Evolutionary conservation across 2,797 vertebrate species (phyloP).

Genomic region (Microtus obscurus): DNA sequence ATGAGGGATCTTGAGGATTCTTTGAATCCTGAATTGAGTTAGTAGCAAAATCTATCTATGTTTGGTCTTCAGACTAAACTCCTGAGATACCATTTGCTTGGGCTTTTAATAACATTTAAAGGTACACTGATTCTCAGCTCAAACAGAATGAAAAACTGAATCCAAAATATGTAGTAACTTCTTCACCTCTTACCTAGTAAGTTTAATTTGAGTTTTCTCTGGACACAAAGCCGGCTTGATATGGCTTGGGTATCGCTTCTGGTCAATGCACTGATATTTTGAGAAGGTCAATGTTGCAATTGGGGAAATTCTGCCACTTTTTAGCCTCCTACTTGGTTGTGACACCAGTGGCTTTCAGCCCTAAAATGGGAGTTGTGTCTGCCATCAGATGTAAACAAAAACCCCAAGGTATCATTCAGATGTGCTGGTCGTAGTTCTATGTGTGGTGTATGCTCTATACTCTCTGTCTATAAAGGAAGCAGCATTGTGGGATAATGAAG

Average conservation of each 20-base stretch:
- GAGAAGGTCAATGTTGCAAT: not conserved
- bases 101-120: slow-evolving; percentile 11
- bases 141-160: not conserved
- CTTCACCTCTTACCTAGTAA: not conserved
- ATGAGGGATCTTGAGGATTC: not conserved
- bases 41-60: not conserved
- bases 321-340: not conserved
- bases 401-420: not conserved
- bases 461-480: not conserved
- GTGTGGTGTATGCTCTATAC: not conserved
- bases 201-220: not conserved
- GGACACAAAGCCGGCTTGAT: not conserved
- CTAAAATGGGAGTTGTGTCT: not conserved
- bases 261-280: not conserved
- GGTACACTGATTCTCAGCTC: not conserved
- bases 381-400: not conserved
- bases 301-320: not conserved
- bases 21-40: slow-evolving; percentile 12
- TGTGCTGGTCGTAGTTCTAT: not conserved
- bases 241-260: not conserved
- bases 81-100: slow-evolving; percentile 7
- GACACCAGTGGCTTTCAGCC: not conserved
- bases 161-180: not conserved
- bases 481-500: not conserved
- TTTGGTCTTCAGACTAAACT: slow-evolving; percentile 51